Evolutionary conservation across 1,140 invertebrate genomes (phyloP).

Genomic region (Drosophila equinoxialis): DNA sequence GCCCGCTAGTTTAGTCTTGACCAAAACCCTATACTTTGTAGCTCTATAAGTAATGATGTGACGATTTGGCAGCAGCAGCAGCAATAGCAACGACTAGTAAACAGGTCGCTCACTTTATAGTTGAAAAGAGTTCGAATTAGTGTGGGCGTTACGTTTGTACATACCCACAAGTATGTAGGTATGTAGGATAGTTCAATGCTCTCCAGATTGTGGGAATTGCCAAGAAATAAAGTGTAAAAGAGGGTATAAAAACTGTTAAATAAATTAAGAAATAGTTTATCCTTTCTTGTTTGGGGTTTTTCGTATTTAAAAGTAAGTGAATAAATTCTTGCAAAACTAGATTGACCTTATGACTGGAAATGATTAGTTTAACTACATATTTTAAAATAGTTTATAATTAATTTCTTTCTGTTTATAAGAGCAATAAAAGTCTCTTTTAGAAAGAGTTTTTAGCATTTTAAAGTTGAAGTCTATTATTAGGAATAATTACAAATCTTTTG

Average conservation of each 20-base stretch:
- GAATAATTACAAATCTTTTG: too few relatives aligned
- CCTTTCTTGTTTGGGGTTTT: background rate
- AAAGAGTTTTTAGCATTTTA: too few relatives aligned
- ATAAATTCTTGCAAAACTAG: too few relatives aligned
- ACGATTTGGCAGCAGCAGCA: conserved; percentile 67
- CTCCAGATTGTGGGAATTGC: background rate
- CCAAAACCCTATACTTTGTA: conserved; percentile 73
- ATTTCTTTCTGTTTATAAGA: too few relatives aligned
- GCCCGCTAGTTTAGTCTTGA: conserved; percentile 37
- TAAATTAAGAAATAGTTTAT: background rate
- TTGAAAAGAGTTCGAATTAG: conserved; percentile 21
- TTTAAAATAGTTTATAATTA: too few relatives aligned
- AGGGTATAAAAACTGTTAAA: background rate
- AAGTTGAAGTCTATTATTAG: too few relatives aligned
- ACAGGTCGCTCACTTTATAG: conserved; percentile 10
- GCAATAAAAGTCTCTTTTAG: too few relatives aligned
- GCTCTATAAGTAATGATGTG: conserved; percentile 78
- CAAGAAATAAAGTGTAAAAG: background rate
- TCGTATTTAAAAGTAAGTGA: too few relatives aligned
- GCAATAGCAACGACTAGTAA: background rate
- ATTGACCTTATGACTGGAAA: too few relatives aligned
- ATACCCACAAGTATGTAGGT: background rate
- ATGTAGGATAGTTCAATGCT: conserved; percentile 27
- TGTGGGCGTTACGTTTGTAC: conserved; percentile 28
- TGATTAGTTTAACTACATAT: too few relatives aligned